Base-by-base conservation (phyloP, 1,140 invertebrate genomes). In the Solenopsis invicta region DNA sequence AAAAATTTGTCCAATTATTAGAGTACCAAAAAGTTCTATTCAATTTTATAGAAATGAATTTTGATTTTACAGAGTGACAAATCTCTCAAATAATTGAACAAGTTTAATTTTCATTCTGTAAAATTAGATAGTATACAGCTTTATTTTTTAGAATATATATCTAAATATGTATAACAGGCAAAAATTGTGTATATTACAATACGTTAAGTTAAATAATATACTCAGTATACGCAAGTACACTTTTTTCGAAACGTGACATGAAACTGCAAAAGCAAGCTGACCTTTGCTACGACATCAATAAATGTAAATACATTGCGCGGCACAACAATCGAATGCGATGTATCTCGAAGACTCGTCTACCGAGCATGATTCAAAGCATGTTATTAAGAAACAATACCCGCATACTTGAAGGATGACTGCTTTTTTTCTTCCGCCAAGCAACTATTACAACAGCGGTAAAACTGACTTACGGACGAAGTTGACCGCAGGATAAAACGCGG, bases 321-420 rank as follows among this genome's bases (percentile, higher is more conserved):
- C 80, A 64, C 69, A 84, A 84, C 76, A 82, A 69, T 81, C 64
- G 48, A 61, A 80, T 81, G 52, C 75, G 85, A 69, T 86, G 67
- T 21, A 84, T 74, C 81, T 82, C 52, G 76, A 76, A 59, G 48
- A 72, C 66, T 64, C 54, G 76, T 52, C 76, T 71, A 24, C 71
- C 61, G 13, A 64, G 48, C 21, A 21, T 82, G 80, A 88, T 88
- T 90, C 86, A 78, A 84, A 74, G 34, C 77, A 45, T 77, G 61
- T 72, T 59, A 87, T 80, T 80, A 90, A 88, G 77, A 82, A 85
- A 91, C 89, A 89, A 91, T 91, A 91, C 48, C 16, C 37, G 85
- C 87, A 62, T 76, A 89, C 80, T 87, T 76, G 89, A 89, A 91
- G 90, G 85, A 91, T 90, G 89, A 88, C 87, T 87, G 37, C 54